Base-by-base conservation (phyloP, 1,140 invertebrate species). In the Mesaphorura yosii region DNA sequence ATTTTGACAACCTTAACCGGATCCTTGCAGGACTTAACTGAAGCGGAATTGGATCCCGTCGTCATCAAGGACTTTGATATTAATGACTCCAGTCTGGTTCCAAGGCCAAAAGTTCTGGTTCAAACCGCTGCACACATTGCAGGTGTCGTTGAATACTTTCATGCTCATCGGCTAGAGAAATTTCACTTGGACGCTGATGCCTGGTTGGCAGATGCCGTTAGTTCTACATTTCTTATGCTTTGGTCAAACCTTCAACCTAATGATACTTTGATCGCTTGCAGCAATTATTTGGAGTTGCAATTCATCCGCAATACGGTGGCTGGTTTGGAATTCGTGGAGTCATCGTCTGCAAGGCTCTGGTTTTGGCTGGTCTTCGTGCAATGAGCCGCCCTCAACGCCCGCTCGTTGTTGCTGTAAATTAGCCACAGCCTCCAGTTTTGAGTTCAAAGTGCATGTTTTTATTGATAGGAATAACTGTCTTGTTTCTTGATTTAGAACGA, bases 121-220 rank as follows among this genome's bases (percentile, higher is more conserved):
- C 76, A 78, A 62, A 77, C 76, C 17, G 76, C 73, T n/a, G 75
- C 69, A n/a, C 76, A 78, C 66, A 69, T 77, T 10, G 66, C 75
- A 29, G 77, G 76, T 14, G 75, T 73, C 17, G 75, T 72, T 1
- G 73, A 72, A 60, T 75, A 73, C 61, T 78, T 77, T 56, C 72
- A 71, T 44, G 20, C 44, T 58, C 64, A 46, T 51, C 38, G 56
- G 23, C 17, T 58, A n/a, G n/a, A n/a, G 22, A 19, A 40, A 5
- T 3, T 26, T 14, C 34, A 38, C n/a, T n/a, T n/a, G n/a, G n/a
- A n/a, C 27, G 17, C 38, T 15, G 20, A 15, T 14, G 19, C 14
- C 4, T 50, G 39, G 25, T 26, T 20, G 15, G 45, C 48, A 44
- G 39, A 49, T 48, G 39, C 47, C 27, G 47, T 49, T 29, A 37